Percentiles rank a stretch among this genome's conserved stretches.
These are phyloP conservation scores for Ptychochromis oligacanthus DNA, from an alignment of 2,113 vertebrate species.

Conservation along the genomic window DNA sequence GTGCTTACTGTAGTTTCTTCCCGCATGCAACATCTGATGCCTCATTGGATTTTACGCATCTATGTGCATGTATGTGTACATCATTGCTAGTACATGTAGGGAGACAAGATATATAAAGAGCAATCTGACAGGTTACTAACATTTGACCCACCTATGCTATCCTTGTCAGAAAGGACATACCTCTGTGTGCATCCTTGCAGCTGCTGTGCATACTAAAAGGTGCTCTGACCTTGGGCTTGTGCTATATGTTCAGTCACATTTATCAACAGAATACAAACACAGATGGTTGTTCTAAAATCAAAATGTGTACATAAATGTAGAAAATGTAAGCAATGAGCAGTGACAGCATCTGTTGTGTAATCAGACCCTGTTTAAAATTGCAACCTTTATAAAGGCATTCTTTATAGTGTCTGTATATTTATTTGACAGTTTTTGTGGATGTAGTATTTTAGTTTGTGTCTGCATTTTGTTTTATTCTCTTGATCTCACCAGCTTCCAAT, in stretches of 20 bases:
- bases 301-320: background rate
- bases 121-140: slow-evolving; percentile 34
- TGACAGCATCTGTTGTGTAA: slow-evolving; percentile 24
- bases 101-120: background rate
- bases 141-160: slow-evolving; percentile 12
- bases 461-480: background rate
- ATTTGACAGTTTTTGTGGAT: background rate
- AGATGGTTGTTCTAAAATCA: slow-evolving; percentile 4
- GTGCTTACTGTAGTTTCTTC: slow-evolving; percentile 5
- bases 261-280: slow-evolving; percentile 24
- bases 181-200: background rate
- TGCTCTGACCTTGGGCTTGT: slow-evolving; percentile 49
- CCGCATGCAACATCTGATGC: slow-evolving; percentile 51
- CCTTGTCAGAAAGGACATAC: slow-evolving; percentile 4
- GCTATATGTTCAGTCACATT: slow-evolving; percentile 32
- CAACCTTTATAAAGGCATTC: background rate
- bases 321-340: slow-evolving; percentile 24
- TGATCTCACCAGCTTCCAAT: background rate
- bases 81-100: slow-evolving; percentile 3
- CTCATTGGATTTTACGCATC: slow-evolving; percentile 46
- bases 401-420: background rate
- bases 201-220: slow-evolving; percentile 27
- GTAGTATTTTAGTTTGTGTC: background rate
- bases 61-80: slow-evolving; percentile 9
- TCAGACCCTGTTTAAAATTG: background rate